phyloP scores from a whole-genome alignment of 2,113 vertebrate genomes.

The Cervus canadensis region DNA sequence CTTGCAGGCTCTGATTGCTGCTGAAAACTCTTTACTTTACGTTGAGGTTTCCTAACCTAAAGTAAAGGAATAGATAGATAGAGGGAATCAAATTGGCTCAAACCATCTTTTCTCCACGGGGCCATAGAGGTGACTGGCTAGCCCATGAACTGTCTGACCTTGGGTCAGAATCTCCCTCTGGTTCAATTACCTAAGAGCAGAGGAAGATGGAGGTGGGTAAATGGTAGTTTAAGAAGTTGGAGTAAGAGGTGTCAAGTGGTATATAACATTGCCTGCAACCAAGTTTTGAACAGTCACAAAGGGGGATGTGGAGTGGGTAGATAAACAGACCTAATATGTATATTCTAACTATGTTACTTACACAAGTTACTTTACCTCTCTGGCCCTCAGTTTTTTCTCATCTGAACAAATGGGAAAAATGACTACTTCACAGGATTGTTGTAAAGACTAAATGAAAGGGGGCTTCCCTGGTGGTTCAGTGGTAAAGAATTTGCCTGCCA shows the following conservation, averaged over 20 bases:
- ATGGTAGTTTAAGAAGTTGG: not conserved
- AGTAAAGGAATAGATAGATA: not conserved
- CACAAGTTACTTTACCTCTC: not conserved
- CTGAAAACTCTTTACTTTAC: not conserved
- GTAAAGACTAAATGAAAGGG: not conserved
- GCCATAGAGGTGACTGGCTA: not conserved
- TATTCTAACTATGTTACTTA: not conserved
- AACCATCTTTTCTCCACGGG: not conserved
- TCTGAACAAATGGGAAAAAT: not conserved
- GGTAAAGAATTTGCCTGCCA: not conserved
- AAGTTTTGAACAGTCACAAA: not conserved
- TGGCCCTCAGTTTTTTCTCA: not conserved
- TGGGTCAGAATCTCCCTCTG: not conserved
- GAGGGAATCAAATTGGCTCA: not conserved
- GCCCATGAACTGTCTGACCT: not conserved
- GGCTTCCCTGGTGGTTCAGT: not conserved
- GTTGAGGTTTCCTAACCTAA: not conserved
- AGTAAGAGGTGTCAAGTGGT: not conserved
- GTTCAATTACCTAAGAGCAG: not conserved
- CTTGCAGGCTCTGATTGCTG: not conserved
- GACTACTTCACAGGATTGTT: not conserved
- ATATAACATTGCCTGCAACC: not conserved
- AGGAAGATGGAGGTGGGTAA: not conserved
- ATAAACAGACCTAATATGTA: not conserved
- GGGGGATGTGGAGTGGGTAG: not conserved